Evolutionary conservation across 2,797 vertebrate genomes (phyloP), one percentile per base, ranked within the genome.

Genomic region (Yasuhikotakia modesta): DNA sequence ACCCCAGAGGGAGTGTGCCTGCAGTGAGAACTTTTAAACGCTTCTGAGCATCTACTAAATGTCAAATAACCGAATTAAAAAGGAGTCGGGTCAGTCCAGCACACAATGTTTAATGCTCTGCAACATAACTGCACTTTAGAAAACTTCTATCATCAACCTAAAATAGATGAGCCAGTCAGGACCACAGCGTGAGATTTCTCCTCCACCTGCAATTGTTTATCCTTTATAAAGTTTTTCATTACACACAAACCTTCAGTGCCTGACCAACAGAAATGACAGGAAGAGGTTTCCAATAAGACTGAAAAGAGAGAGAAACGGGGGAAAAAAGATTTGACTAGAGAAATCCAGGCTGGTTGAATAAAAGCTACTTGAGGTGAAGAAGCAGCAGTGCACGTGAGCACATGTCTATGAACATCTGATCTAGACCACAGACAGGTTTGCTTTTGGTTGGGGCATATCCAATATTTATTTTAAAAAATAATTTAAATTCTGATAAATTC

Each of bases 361-460:
- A 86, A 89, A 90, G 78, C 86, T 84, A 85, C 85, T 87, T 87
- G 87, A 90, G 85, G 84, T 87, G 85, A 86, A 82, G 77, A 80
- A 86, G 88, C 83, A 73, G 52, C 73, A 45, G 79, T 53, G 71
- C 55, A 77, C 27, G 60, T 75, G 90, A 91, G 90, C 89, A 90
- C 88, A 86, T 88, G n/a, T n/a, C n/a, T n/a, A n/a, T n/a, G n/a
- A n/a, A 90, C 81, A 35, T 79, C 78, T 68, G 72, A 35, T 79
- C 78, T 68, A 70, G 74, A 76, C 78, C 73, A 57, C 45, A 22
- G 66, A 27, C 27, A 27, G 4, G 27, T 27, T 4, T 27, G 27
- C 27, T 27, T 27, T 27, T 27, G 27, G 4, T 27, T 27, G 2
- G 2, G 27, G 27, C 27, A 4, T 2, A 27, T 27, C 27, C 4